These are phyloP conservation scores for Enoplosus armatus DNA, from an alignment of 2,797 vertebrate species.

Conservation along the genomic window DNA sequence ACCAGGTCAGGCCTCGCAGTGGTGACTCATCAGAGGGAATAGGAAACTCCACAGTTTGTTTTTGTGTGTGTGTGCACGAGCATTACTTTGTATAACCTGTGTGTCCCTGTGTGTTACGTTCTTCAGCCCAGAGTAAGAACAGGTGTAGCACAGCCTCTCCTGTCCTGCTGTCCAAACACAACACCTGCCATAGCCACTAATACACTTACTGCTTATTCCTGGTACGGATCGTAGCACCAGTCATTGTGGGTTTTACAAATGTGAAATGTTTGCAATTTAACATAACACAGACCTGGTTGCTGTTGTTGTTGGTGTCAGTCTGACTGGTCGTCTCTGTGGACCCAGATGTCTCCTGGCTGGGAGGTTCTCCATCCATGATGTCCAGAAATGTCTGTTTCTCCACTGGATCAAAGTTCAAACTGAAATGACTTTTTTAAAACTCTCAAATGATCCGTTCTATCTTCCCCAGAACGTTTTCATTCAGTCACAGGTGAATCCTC, in stretches of 20 bases:
- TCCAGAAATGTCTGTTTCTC: conserved; percentile 13
- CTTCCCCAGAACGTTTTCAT: conserved; percentile 32
- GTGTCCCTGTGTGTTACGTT: conserved; percentile 34
- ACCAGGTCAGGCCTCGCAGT: conserved; percentile 49
- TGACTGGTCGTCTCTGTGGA: conserved; percentile 32
- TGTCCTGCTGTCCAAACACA: conserved; percentile 24
- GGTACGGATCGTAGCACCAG: background rate
- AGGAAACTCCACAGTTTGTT: conserved; percentile 47
- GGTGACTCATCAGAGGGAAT: conserved; percentile 65
- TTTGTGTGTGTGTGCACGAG: conserved; percentile 20
- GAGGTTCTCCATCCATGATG: conserved; percentile 71
- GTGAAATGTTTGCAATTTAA: background rate
- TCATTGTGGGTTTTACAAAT: background rate
- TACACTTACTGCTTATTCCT: conserved; percentile 34
- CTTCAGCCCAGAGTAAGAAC: conserved; percentile 48
- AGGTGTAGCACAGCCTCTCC: conserved; percentile 60
- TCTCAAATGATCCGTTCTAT: background rate
- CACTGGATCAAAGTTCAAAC: conserved; percentile 35
- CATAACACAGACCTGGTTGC: conserved; percentile 63
- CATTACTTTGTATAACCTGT: conserved; percentile 22
- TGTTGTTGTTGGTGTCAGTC: conserved; percentile 66
- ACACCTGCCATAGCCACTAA: conserved; percentile 60
- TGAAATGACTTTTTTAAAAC: background rate
- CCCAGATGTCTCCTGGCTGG: conserved; percentile 46
- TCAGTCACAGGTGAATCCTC: conserved; percentile 16